Evolutionary conservation across 2,113 vertebrate genomes (phyloP), one percentile per base, ranked within the genome.

Genomic region (Phoxinus phoxinus): DNA sequence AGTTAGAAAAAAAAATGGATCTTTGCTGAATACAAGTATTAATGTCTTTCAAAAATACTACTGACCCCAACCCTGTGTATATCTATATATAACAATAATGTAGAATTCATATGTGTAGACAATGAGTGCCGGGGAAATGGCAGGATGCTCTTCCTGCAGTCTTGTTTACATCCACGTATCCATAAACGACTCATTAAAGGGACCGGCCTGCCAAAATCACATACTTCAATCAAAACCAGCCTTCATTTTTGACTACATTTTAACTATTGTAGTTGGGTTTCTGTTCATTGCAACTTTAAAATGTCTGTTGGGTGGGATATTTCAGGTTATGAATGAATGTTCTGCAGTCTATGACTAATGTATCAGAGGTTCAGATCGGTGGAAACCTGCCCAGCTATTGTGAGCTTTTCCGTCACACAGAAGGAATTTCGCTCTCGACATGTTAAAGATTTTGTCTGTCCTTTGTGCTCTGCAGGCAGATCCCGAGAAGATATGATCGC

Each of bases 71-170:
- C 32, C 7, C 15, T 67, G 7, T 69, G 32, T 21, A 37, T 23
- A 10, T 12, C 35, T 63, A 63, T 27, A 27, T 63, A 11, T 71
- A 71, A 41, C 23, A 73, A 46, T 73, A 46, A 80, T 80, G 77
- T 3, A 63, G 2, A 63, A 41, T 35, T 27, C 77, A 46, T 63
- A 78, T 78, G 77, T 63, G 25, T 46, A 63, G 4, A 78, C 15
- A 78, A 69, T 53, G 63, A 67, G 63, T n/a, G 17, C 27, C 23
- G 8, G 25, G 32, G 7, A 23, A 67, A 46, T 37, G 9, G 15
- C 84, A 67, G 75, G 84, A 85, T 80, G 84, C 15, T 79, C 35
- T n/a, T 85, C 74, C 46, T 15, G 35, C 79, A 21, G 30, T 75
- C 10, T 44, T 48, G 23, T 56, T 67, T 73, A 75, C 67, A 72